Evolutionary conservation across 2,888 invertebrate species (phyloP).

Genomic region (Agrochola macilenta): DNA sequence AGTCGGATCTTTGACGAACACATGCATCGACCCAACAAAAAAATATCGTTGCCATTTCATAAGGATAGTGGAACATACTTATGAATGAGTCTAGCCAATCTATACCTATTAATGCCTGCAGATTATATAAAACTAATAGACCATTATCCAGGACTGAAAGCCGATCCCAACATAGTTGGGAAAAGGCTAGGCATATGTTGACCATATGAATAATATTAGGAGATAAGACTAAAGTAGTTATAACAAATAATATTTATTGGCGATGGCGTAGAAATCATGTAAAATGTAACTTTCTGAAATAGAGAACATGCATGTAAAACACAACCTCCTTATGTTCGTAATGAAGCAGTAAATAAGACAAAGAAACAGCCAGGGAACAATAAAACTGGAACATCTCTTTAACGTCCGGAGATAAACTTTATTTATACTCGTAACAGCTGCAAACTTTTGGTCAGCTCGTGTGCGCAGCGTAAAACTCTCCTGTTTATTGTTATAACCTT

Average conservation of each 20-base stretch:
- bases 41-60: not conserved
- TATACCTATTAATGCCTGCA: not conserved
- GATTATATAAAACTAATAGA: not conserved
- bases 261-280: slow-evolving; percentile 15
- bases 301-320: slow-evolving; percentile 31
- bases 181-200: not conserved
- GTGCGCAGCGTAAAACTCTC: slow-evolving; percentile 73
- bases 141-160: no score
- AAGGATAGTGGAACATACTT: not conserved
- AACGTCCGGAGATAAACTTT: slow-evolving; percentile 89
- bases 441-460: slow-evolving; percentile 90
- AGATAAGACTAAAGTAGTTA: not conserved
- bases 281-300: slow-evolving; percentile 23
- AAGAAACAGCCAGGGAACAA: slow-evolving; percentile 87
- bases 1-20: slow-evolving; percentile 34
- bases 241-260: slow-evolving; percentile 5
- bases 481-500: slow-evolving; percentile 84
- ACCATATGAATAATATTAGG: not conserved
- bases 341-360: slow-evolving; percentile 70
- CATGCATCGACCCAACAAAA: not conserved
- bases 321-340: slow-evolving; percentile 38
- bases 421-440: slow-evolving; percentile 89
- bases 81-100: not conserved
- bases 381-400: slow-evolving; percentile 85
- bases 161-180: not conserved